These are phyloP conservation scores for Pemphredon lugubris DNA, from an alignment of 2,888 invertebrate genomes.

Conservation along the genomic window DNA sequence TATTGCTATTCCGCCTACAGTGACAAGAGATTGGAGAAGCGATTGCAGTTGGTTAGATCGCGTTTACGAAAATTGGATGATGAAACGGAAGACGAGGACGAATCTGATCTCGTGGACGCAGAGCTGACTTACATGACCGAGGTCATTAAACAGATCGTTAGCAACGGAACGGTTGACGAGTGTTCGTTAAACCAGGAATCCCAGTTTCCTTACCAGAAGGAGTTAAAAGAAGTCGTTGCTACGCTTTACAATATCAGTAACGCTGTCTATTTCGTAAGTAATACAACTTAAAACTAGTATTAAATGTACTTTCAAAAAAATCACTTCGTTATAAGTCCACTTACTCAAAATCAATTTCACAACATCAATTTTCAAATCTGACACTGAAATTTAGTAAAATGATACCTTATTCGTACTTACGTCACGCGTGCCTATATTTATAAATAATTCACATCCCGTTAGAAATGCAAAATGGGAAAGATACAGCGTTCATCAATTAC, in stretches of 20 bases:
- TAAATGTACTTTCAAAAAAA: neutral
- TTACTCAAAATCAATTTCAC: too few species aligned
- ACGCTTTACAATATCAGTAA: conserved; percentile 65
- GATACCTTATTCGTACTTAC: too few species aligned
- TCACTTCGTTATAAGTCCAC: neutral
- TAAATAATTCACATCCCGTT: too few species aligned
- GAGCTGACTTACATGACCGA: conserved; percentile 72
- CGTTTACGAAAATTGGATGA: conserved; percentile 73
- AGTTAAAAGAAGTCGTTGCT: conserved; percentile 63
- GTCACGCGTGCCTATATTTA: too few species aligned
- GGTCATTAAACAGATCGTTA: conserved; percentile 73
- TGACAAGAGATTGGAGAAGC: conserved; percentile 77
- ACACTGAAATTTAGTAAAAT: too few species aligned
- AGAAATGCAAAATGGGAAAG: too few species aligned
- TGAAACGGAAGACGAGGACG: conserved; percentile 66
- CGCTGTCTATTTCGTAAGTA: conserved; percentile 66
- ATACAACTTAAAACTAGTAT: neutral
- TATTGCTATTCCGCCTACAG: too few species aligned
- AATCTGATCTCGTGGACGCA: conserved; percentile 71
- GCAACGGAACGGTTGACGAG: conserved; percentile 72
- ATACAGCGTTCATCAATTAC: too few species aligned
- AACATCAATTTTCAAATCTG: too few species aligned
- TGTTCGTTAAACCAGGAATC: conserved; percentile 66
- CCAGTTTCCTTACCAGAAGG: conserved; percentile 53
- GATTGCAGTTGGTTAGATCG: conserved; percentile 75